Conservation (phyloP, 2,113 vertebrate species). For the Engraulis encrasicolus region DNA sequence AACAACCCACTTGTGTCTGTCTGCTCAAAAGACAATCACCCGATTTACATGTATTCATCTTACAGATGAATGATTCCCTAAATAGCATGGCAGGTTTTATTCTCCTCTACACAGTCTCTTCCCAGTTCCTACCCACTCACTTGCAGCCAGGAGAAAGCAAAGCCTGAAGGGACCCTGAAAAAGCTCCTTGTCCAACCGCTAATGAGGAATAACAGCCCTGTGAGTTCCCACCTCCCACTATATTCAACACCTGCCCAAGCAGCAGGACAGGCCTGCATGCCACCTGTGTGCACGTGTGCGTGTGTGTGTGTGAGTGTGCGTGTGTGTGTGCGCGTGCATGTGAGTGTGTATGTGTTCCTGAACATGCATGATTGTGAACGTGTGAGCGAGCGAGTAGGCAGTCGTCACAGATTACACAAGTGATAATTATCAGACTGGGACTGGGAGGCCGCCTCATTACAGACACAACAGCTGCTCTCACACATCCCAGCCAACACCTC, state of each 20-base stretch:
- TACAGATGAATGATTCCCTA: no score
- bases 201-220: neutral
- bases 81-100: no score
- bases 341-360: neutral
- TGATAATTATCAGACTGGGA: constrained; percentile 68
- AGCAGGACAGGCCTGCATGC: constrained; percentile 58
- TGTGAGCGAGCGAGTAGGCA: neutral
- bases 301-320: neutral
- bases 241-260: constrained; percentile 48
- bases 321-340: neutral
- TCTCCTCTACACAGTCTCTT: no score
- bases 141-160: no score
- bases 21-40: no score
- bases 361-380: neutral
- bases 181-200: neutral
- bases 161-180: neutral
- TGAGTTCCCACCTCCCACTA: constrained; percentile 35
- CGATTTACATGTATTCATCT: no score
- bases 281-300: constrained; percentile 4
- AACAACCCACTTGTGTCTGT: no score
- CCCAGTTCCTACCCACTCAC: no score
- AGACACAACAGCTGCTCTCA: constrained; percentile 69
- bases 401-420: constrained; percentile 67
- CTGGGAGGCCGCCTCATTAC: constrained; percentile 61
- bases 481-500: constrained; percentile 60